These are phyloP conservation scores for Micrastur ruficollis DNA, from an alignment of 2,797 vertebrate species.

Conservation along the genomic window DNA sequence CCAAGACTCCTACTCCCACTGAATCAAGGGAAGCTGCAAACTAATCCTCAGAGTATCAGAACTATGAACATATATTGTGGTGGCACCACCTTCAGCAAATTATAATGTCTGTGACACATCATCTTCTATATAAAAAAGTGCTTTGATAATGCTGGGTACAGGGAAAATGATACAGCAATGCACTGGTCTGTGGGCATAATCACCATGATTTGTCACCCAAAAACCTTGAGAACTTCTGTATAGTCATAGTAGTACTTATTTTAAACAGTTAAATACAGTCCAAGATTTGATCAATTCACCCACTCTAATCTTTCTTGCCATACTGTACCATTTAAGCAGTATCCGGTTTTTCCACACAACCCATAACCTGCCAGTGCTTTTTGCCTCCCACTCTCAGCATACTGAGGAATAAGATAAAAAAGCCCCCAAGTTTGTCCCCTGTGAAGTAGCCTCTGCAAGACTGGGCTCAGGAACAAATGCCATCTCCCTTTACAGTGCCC, in stretches of 20 bases:
- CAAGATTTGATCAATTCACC: neutral
- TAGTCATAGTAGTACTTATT: neutral
- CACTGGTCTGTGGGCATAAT: neutral
- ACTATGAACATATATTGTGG: neutral
- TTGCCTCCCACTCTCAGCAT: neutral
- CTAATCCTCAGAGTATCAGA: neutral
- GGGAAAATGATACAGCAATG: neutral
- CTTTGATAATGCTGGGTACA: neutral
- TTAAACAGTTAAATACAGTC: neutral
- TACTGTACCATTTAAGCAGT: neutral
- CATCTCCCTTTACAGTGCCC: neutral
- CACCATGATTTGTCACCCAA: neutral
- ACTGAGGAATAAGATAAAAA: neutral
- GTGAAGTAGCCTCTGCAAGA: neutral
- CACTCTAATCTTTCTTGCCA: neutral
- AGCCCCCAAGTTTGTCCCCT: neutral
- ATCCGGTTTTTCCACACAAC: neutral
- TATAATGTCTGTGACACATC: neutral
- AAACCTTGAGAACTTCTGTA: neutral
- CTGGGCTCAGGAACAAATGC: neutral
- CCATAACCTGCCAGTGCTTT: rapidly evolving
- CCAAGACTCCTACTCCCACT: neutral
- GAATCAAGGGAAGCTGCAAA: neutral
- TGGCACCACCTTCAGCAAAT: neutral
- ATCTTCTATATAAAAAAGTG: neutral